Evolutionary conservation across 2,113 vertebrate genomes (phyloP).

Genomic region (Odontophorus gujanensis): DNA sequence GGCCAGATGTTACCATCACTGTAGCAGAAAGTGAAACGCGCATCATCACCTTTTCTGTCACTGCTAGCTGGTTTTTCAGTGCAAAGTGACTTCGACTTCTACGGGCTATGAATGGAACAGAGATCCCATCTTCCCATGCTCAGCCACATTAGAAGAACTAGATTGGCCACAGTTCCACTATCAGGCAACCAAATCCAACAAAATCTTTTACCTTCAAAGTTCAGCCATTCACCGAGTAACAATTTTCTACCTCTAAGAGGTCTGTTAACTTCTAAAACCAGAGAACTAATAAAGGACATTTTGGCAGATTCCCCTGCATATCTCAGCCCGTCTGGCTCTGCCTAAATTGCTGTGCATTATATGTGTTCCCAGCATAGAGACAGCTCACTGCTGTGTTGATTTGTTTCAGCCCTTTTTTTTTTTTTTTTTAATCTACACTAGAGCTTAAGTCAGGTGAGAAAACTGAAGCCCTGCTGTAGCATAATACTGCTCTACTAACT

Average conservation of each 20-base stretch:
- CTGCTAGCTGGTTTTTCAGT: background rate
- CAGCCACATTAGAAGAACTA: background rate
- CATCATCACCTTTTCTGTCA: background rate
- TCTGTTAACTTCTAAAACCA: background rate
- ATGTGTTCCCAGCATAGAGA: accelerated
- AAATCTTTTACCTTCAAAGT: background rate
- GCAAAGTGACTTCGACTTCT: background rate
- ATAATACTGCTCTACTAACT: background rate
- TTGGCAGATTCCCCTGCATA: background rate
- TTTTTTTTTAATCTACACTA: background rate
- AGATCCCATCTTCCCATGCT: accelerated
- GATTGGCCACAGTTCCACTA: accelerated
- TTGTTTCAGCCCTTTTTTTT: background rate
- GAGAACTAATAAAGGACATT: background rate
- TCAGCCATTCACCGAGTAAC: background rate
- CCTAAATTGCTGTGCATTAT: background rate
- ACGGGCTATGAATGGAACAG: accelerated
- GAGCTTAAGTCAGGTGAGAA: background rate
- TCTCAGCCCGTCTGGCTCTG: background rate
- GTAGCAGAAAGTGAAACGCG: background rate
- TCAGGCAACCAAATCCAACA: background rate
- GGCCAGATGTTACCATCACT: constrained; percentile 7
- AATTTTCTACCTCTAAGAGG: background rate
- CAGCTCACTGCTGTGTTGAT: background rate
- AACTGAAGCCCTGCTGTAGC: background rate